A percentile compares a stretch with the other conserved stretches of the same genome.
Evolutionary conservation across 2,113 vertebrate species (phyloP).

Genomic region (Cnemophilus loriae): DNA sequence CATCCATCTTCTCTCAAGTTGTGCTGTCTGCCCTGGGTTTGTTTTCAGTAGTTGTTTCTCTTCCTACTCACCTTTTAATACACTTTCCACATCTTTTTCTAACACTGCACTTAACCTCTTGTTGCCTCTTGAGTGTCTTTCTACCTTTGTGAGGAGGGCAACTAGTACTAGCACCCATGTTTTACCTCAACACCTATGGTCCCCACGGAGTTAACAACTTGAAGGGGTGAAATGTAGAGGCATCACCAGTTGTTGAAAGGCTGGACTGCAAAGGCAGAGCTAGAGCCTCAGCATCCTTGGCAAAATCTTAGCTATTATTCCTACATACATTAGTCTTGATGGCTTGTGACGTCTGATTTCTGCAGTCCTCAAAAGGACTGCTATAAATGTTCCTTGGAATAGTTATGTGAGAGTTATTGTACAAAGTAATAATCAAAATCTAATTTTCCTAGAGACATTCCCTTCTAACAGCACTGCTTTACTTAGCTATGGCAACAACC

Average conservation of each 20-base stretch:
- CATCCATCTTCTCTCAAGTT: background rate
- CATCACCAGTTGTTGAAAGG: background rate
- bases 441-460: background rate
- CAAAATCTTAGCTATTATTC: background rate
- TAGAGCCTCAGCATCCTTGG: background rate
- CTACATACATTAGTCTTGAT: fast-evolving
- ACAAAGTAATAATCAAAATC: background rate
- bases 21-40: background rate
- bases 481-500: background rate
- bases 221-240: background rate
- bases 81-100: background rate
- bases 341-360: background rate
- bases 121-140: background rate
- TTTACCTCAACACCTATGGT: background rate
- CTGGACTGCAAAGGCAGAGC: background rate
- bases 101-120: background rate
- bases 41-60: background rate
- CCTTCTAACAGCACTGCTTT: background rate
- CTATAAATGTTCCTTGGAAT: background rate
- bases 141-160: background rate
- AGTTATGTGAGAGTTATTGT: background rate
- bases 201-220: background rate
- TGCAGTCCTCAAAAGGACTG: background rate
- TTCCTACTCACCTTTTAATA: background rate
- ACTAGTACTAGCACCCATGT: background rate